Evolutionary conservation across 2,797 vertebrate genomes (phyloP).

Genomic region (Onychomys leucogaster): DNA sequence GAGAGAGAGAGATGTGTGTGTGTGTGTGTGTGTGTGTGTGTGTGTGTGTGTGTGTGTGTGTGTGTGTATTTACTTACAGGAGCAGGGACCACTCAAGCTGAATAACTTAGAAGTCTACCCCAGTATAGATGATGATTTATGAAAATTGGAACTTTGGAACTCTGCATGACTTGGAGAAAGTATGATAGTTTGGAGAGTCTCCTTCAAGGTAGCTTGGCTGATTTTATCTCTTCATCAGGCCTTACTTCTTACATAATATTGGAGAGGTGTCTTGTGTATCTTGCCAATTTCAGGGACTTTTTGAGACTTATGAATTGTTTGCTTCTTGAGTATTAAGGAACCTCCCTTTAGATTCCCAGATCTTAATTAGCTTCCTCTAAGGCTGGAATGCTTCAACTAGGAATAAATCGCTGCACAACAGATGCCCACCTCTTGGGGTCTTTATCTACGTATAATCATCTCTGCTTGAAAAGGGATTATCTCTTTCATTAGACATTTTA

Average conservation of each 20-base stretch:
- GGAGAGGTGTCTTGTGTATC: not conserved
- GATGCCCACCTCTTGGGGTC: not conserved
- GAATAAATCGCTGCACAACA: not conserved
- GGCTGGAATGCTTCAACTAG: not conserved
- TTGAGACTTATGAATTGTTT: not conserved
- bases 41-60: not conserved
- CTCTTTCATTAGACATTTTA: not conserved
- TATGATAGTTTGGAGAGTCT: not conserved
- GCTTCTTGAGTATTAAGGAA: not conserved
- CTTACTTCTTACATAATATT: not conserved
- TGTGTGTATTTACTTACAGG: not conserved
- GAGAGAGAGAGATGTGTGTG: not conserved
- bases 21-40: not conserved
- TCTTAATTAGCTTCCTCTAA: not conserved
- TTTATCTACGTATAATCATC: no score
- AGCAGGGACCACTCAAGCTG: not conserved
- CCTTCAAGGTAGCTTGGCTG: not conserved
- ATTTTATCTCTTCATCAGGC: not conserved
- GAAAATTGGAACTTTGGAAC: not conserved
- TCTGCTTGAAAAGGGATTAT: not conserved
- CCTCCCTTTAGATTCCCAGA: not conserved
- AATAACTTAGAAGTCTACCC: not conserved
- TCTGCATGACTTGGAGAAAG: not conserved
- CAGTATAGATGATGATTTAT: not conserved
- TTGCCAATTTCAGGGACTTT: not conserved